phyloP scores from a whole-genome alignment of 2,888 invertebrate species.

The Lycia hirtaria region DNA sequence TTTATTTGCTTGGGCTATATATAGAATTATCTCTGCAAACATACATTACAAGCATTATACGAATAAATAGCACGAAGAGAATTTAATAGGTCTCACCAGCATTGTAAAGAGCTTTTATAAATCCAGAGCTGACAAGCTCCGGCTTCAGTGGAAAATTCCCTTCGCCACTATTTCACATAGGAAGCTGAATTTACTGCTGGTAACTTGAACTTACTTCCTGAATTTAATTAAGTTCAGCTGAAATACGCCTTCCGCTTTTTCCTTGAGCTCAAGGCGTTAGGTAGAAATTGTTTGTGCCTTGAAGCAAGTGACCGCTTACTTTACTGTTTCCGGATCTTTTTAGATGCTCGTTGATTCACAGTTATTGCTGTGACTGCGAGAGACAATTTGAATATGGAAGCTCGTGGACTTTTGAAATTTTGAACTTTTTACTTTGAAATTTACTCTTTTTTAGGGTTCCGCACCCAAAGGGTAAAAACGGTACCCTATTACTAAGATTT shows the following conservation, averaged over 20 bases:
- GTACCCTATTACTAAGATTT: too few relatives aligned
- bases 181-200: conserved; percentile 32
- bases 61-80: neutral
- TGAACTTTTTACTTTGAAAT: neutral
- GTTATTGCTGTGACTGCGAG: neutral
- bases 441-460: neutral
- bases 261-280: conserved; percentile 27
- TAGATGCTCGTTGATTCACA: conserved; percentile 10
- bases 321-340: conserved; percentile 23
- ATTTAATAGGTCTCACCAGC: neutral
- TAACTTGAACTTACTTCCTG: conserved; percentile 32
- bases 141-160: conserved; percentile 20
- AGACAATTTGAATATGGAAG: neutral
- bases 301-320: conserved; percentile 26
- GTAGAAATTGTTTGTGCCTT: conserved; percentile 30
- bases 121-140: conserved; percentile 13
- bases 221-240: conserved; percentile 35
- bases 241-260: conserved; percentile 31
- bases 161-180: conserved; percentile 29
- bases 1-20: too few relatives aligned
- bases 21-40: too few relatives aligned
- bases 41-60: neutral
- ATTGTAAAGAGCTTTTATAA: conserved; percentile 11
- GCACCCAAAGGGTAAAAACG: neutral
- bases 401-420: neutral